Percentiles rank a stretch among this genome's conserved stretches.
These are phyloP conservation scores for Zosterops lateralis DNA, from an alignment of 2,113 vertebrate genomes.

Conservation along the genomic window DNA sequence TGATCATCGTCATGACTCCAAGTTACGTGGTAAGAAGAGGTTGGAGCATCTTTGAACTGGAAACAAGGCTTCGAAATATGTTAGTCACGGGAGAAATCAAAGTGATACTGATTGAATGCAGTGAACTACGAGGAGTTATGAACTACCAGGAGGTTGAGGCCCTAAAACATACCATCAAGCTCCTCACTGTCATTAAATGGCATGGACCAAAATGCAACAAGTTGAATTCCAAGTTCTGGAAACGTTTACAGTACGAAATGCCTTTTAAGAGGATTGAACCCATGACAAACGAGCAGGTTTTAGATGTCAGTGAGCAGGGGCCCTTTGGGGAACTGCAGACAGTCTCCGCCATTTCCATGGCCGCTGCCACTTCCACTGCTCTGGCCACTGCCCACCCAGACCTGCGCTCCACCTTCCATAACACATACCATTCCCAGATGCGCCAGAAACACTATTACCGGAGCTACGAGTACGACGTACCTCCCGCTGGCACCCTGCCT, in stretches of 20 bases:
- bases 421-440: conserved; percentile 96
- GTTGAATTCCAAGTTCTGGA: conserved; percentile 98
- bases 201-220: conserved; percentile 95
- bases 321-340: conserved; percentile 97
- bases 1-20: conserved; percentile 98
- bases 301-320: conserved; percentile 96
- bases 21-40: conserved; percentile 96
- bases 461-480: conserved; percentile 95
- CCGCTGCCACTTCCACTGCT: conserved; percentile 94
- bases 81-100: conserved; percentile 95
- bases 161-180: conserved; percentile 96
- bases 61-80: conserved; percentile 96
- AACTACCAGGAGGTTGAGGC: conserved; percentile 99
- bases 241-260: conserved; percentile 99
- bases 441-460: conserved; percentile 99
- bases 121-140: conserved; percentile 95
- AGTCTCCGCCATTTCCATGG: conserved; percentile 97
- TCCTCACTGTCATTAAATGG: conserved; percentile 98
- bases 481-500: conserved; percentile 91
- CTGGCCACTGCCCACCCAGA: conserved; percentile 97
- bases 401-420: conserved; percentile 95
- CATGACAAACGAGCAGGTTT: conserved; percentile 89
- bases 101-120: conserved; percentile 97
- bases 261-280: conserved; percentile 95
- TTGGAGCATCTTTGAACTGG: conserved; percentile 99